Base-by-base conservation (phyloP, 1,140 invertebrate species). In the Hyles euphorbiae region DNA sequence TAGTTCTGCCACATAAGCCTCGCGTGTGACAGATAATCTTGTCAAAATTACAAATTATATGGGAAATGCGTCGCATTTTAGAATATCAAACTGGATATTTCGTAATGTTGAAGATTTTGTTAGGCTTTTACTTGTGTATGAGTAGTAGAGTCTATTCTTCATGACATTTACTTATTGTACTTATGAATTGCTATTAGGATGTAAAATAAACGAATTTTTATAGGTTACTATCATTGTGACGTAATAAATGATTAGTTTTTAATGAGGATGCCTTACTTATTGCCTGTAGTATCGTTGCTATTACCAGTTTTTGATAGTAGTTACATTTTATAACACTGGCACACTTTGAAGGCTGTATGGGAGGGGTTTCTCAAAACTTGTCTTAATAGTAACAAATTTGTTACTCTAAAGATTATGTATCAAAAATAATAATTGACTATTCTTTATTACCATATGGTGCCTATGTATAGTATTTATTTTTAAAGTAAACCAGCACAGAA, bases 1-100 rank as follows among this genome's bases (percentile, higher is more conserved):
- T 65, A 62, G 56, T 65, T 76, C 68, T 87, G 84, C 84, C 84
- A 87, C 84, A 87, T 87, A 87, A 67, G 83, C 84, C 74, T 81
- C 64, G 69, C 72, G 70, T 76, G 64, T 86, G 81, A 86, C 81
- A 87, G 81, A 71, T 82, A 78, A 61, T 82, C 74, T 76, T 68
- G 82, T 84, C 80, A 87, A 87, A 87, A 75, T 78, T 72, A 59
- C 63, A 69, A 70, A 74, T 68, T 73, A 56, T 59, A 64, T 55
- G 60, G 52, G 61, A 75, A 74, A 74, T 81, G 74, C 74, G 75
- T 73, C 64, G 64, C 68, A 73, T 70, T 73, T 69, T 62, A 55
- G 43, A 56, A 56, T 49, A 52, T 47, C 58, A 34, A 36, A 51
- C 44, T 7, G 34, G 33, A 43, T 56, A 51, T 52, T 55, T 50